Base-by-base conservation (phyloP, 1,140 invertebrate species). In the Triops longicaudatus region DNA sequence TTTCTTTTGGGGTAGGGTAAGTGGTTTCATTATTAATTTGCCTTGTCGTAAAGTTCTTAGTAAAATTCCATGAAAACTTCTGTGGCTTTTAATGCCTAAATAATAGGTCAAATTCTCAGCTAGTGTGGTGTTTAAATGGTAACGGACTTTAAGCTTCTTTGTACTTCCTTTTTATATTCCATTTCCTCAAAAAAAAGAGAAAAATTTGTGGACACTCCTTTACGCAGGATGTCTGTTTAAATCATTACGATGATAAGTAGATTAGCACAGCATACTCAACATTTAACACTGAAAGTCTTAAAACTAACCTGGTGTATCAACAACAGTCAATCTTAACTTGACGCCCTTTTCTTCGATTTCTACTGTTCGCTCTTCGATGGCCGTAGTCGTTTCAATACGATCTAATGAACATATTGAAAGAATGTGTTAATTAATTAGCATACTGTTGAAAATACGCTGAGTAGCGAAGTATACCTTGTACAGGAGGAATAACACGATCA, bases 281-380 rank as follows among this genome's bases (percentile, higher is more conserved):
- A 17, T 22, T 14, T 44, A 42, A 79, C 72, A 71, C 37, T 76
- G n/a, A n/a, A n/a, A n/a, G n/a, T 79, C 50, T 79, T 75, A 82
- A 82, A 91, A 89, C 91, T 95, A 84, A 14, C 98, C 98, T 42
- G 97, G 97, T 3, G 98, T 99, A 84, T 99, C 97, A 1, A 98
- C 94, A 43, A 97, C 93, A 0, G 93, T 96, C 28, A 96, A 84
- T 75, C 94, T 87, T 78, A 97, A 85, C 84, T 96, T 96, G 3
- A 97, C 94, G 43, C 94, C 95, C 76, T 93, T 86, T 83, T 96
- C 94, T 85, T 97, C 95, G 81, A 97, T 97, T 84, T 97, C 95
- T 17, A 97, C 94, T 31, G 95, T 96, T 0, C 93, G 95, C 42
- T 94, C 93, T 83, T 96, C 93, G 72, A 96, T 84, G 82, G 93